These are phyloP conservation scores for Capra hircus DNA, from an alignment of 2,113 vertebrate genomes.

Conservation along the genomic window DNA sequence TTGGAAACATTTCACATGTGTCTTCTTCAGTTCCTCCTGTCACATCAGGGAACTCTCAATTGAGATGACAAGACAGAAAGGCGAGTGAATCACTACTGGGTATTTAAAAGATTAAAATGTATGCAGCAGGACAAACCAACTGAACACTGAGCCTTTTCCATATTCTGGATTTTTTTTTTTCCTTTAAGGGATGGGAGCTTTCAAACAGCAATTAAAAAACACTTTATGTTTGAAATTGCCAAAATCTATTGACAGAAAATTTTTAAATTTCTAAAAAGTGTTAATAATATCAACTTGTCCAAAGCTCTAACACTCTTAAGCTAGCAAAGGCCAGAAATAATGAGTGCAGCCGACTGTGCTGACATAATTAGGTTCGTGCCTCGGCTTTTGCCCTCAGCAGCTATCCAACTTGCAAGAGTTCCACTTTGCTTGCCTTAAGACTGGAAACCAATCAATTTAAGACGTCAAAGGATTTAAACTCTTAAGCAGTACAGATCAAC, in stretches of 20 bases:
- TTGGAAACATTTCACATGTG: conserved; percentile 6
- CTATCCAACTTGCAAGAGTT: not conserved
- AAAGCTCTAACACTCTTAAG: not conserved
- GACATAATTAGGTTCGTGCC: not conserved
- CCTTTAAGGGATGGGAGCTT: not conserved
- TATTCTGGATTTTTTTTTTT: not conserved
- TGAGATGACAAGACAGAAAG: conserved; percentile 4
- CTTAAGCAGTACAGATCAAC: not conserved
- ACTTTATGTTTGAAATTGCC: not conserved
- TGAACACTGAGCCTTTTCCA: not conserved
- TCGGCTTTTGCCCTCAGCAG: not conserved
- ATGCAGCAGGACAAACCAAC: not conserved
- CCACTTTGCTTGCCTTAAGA: not conserved
- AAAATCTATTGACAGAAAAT: not conserved
- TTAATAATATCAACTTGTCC: not conserved
- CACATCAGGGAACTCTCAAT: not conserved
- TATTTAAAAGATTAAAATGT: not conserved
- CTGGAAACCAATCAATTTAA: not conserved
- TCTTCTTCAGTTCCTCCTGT: conserved; percentile 32
- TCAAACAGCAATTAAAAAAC: not conserved
- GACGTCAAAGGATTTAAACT: not conserved
- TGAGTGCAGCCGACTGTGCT: not conserved
- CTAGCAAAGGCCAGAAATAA: not conserved
- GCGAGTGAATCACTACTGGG: not conserved
- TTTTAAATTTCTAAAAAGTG: not conserved